Evolutionary conservation across 2,888 invertebrate species (phyloP).

Genomic region (Sthenelais limicola): DNA sequence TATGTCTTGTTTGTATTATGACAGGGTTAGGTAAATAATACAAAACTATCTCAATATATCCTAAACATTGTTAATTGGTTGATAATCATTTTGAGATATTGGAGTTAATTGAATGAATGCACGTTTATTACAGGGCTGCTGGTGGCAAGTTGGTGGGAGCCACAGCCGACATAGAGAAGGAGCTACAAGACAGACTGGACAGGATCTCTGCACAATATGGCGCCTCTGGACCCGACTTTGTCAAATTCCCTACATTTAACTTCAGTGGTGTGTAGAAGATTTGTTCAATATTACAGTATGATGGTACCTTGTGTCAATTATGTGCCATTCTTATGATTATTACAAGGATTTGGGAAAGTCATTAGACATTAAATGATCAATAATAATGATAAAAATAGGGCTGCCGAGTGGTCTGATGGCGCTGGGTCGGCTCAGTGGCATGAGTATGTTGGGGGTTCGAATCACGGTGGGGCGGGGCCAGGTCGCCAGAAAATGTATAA

Average conservation of each 20-base stretch:
- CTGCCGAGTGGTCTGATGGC: too few species aligned
- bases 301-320: too few species aligned
- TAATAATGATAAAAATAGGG: neutral
- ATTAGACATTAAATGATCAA: neutral
- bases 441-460: too few species aligned
- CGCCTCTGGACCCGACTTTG: constrained; percentile 86
- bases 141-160: constrained; percentile 88
- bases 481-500: too few species aligned
- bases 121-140: constrained; percentile 74
- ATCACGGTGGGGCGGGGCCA: too few species aligned
- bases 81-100: too few species aligned
- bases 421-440: too few species aligned
- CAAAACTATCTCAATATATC: neutral
- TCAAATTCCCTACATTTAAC: constrained; percentile 88
- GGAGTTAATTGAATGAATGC: neutral
- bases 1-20: neutral
- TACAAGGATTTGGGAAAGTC: neutral
- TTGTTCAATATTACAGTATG: too few species aligned
- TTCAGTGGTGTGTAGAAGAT: constrained; percentile 77
- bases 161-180: constrained; percentile 82
- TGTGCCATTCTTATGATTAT: too few species aligned
- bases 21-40: neutral
- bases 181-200: constrained; percentile 84
- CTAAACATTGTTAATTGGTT: too few species aligned
- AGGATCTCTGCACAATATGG: constrained; percentile 86